phyloP scores from a whole-genome alignment of 2,888 invertebrate genomes.

The Eretmocerus hayati region DNA sequence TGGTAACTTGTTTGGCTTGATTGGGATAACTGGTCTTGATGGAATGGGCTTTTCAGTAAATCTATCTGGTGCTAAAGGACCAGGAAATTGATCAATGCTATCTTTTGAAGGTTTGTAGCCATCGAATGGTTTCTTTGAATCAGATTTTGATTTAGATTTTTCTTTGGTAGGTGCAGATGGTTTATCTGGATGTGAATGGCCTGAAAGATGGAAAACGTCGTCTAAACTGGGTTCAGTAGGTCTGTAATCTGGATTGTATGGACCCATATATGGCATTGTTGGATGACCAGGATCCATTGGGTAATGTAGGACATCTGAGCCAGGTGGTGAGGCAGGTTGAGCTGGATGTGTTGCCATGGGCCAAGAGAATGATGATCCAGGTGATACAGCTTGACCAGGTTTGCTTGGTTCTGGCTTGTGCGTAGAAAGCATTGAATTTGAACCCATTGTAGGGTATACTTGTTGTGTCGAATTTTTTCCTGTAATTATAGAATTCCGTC shows the following conservation, averaged over 20 bases:
- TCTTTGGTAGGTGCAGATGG: constrained; percentile 31
- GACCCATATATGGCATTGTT: constrained; percentile 44
- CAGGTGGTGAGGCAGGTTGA: constrained; percentile 3
- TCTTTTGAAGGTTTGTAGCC: constrained; percentile 36
- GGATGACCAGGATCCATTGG: constrained; percentile 43
- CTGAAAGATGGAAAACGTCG: constrained; percentile 36
- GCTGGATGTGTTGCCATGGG: constrained; percentile 17
- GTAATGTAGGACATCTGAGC: constrained; percentile 32
- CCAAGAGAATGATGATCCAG: constrained; percentile 20
- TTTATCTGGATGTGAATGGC: constrained; percentile 26
- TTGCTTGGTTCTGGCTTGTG: constrained; percentile 31
- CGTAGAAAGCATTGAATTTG: constrained; percentile 25
- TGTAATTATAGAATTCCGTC: constrained; percentile 40
- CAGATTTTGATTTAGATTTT: constrained; percentile 36
- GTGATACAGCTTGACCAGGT: constrained; percentile 16
- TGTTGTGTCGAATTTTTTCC: constrained; percentile 38
- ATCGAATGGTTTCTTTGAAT: constrained; percentile 39
- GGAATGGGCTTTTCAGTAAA: constrained; percentile 29
- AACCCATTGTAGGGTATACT: constrained; percentile 31
- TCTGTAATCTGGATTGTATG: constrained; percentile 46
- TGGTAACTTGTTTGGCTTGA: constrained; percentile 29
- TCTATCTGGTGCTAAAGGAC: constrained; percentile 36
- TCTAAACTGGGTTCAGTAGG: constrained; percentile 37
- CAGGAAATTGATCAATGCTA: constrained; percentile 32
- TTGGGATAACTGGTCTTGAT: constrained; percentile 16